Conservation (phyloP, 2,797 vertebrate species). For the Pitangus sulphuratus region DNA sequence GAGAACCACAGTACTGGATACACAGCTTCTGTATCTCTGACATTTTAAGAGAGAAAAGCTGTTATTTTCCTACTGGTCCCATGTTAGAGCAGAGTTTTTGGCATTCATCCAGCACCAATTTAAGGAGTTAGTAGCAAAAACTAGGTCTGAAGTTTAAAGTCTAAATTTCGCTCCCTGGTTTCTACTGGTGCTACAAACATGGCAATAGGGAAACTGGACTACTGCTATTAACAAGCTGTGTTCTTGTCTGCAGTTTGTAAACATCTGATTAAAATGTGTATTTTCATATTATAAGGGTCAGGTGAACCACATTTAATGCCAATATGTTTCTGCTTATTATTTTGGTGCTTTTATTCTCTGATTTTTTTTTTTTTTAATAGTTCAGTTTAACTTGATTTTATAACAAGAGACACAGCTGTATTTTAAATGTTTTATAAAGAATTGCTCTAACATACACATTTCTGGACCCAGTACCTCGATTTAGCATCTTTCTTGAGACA, state of each 20-base stretch:
- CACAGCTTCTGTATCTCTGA: not conserved
- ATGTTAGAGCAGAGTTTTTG: not conserved
- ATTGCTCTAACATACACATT: conserved; percentile 52
- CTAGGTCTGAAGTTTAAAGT: not conserved
- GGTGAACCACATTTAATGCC: conserved; percentile 13
- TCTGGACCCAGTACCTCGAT: conserved; percentile 74
- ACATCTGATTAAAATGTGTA: conserved; percentile 7
- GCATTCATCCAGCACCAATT: not conserved
- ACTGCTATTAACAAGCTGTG: not conserved
- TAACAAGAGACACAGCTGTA: conserved; percentile 46
- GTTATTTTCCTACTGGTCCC: not conserved
- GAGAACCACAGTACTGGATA: not conserved
- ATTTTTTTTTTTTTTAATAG: not conserved
- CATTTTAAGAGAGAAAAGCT: not conserved
- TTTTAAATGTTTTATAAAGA: conserved; percentile 66
- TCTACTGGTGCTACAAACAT: not conserved
- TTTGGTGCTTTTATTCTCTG: conserved; percentile 13
- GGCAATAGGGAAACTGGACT: not conserved
- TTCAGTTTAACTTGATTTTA: conserved; percentile 50
- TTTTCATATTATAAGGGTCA: conserved; percentile 40
- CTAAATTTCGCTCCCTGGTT: not conserved
- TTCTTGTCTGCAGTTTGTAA: conserved; percentile 14
- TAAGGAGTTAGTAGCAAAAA: not conserved
- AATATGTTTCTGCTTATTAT: conserved; percentile 30
- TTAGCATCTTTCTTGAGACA: conserved; percentile 63